phyloP scores from a whole-genome alignment of 2,113 vertebrate genomes.

The Orycteropus afer region DNA sequence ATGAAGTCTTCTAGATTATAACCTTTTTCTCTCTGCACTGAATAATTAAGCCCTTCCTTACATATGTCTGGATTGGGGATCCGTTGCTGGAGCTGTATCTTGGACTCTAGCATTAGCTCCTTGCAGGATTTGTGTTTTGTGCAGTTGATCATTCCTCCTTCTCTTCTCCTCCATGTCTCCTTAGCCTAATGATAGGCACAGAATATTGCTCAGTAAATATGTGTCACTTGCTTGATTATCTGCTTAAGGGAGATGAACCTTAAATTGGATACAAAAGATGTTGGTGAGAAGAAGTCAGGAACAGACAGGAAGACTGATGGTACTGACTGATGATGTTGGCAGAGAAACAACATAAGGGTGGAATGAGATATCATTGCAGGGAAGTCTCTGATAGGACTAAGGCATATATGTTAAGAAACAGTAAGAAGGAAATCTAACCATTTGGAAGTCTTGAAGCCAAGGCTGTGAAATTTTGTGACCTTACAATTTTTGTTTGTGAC shows the following conservation, averaged over 20 bases:
- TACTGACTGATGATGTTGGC: neutral
- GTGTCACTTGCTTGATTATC: neutral
- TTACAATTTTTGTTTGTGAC: no score
- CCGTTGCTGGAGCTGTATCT: neutral
- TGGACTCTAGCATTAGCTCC: neutral
- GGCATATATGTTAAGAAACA: neutral
- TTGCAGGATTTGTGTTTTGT: neutral
- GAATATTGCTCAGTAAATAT: neutral
- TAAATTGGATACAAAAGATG: neutral
- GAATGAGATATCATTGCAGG: neutral
- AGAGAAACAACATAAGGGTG: neutral
- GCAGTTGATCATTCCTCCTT: neutral
- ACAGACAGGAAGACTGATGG: neutral
- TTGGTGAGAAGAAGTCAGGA: neutral
- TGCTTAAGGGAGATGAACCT: neutral
- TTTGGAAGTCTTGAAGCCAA: neutral
- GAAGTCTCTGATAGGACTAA: neutral
- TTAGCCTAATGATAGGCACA: neutral
- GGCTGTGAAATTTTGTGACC: neutral
- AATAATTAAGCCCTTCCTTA: neutral
- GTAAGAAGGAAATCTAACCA: neutral
- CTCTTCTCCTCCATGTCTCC: neutral
- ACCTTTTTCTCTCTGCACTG: conserved; percentile 25
- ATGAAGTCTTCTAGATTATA: neutral
- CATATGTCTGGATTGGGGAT: neutral